Base-by-base conservation (phyloP, 2,797 vertebrate genomes). In the Spinibarbus caldwelli region DNA sequence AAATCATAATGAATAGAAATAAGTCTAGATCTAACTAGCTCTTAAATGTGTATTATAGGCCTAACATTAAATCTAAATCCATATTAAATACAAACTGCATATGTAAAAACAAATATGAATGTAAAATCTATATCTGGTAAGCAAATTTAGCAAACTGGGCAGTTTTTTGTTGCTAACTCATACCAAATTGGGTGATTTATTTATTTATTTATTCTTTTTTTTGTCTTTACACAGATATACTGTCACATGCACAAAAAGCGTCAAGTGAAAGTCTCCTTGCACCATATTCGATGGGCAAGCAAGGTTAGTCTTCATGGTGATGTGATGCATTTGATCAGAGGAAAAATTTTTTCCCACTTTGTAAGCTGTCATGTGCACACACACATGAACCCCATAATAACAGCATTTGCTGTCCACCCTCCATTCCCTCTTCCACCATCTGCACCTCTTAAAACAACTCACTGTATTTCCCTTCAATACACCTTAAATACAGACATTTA, bases 401-500 rank as follows among this genome's bases (percentile, higher is more conserved):
- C 54, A 78, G 80, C 38, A 9, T 67, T 89, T 83, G 76, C 41
- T 76, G 41, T 80, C 67, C 75, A 79, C 38, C 36, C 47, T 38
- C 59, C 67, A 29, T 43, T 68, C 21, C 6, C 23, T 31, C 82
- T 64, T 41, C 41, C 41, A 72, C 47, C 38, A 47, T 62, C 36
- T 78, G 70, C 29, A 66, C 71, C 78, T 66, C 75, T 71, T 31
- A 45, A 85, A 82, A 76, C 21, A 41, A 62, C 36, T 72, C 66
- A 38, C 54, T 82, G 67, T n/a, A 67, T 86, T 62, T 73, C 68
- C 36, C 29, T 62, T 49, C 47, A 86, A 81, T 78, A 73, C 57
- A 66, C 78, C 80, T 43, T 73, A 84, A 88, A 73, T 73, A 78
- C 85, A 62, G 59, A 85, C 47, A 86, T 88, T 59, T 57, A 47